Conservation (phyloP, 2,888 invertebrate species). For the Conistra vaccinii region DNA sequence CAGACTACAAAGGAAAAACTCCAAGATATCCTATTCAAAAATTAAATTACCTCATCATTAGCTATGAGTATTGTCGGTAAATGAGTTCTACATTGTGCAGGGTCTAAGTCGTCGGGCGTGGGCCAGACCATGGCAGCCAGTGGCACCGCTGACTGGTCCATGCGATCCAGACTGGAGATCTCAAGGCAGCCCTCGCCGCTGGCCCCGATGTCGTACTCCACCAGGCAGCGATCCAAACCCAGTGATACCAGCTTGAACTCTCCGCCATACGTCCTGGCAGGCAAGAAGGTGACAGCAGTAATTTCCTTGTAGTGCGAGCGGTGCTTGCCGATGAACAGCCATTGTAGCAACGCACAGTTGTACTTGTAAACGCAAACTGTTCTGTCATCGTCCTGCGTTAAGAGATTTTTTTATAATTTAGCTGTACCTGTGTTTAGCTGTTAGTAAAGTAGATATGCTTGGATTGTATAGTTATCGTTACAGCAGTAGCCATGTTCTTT, state of each 20-base stretch:
- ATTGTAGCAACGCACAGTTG: constrained; percentile 77
- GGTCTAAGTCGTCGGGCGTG: constrained; percentile 71
- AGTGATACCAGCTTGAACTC: constrained; percentile 90
- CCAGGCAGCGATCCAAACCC: constrained; percentile 90
- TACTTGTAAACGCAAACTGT: constrained; percentile 89
- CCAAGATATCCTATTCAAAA: neutral
- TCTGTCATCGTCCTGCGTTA: constrained; percentile 87
- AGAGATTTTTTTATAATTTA: neutral
- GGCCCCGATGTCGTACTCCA: constrained; percentile 90
- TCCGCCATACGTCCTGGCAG: constrained; percentile 75
- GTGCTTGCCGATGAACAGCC: constrained; percentile 91
- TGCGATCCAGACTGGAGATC: constrained; percentile 87
- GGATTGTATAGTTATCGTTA: constrained; percentile 74
- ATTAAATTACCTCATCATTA: constrained; percentile 90
- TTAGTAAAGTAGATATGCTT: neutral
- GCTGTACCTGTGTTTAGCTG: neutral
- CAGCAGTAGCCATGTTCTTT: constrained; percentile 90
- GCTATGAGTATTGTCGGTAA: constrained; percentile 89
- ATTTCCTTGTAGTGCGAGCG: constrained; percentile 91
- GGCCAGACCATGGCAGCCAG: constrained; percentile 85
- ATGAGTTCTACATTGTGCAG: constrained; percentile 71
- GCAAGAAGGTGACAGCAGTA: constrained; percentile 89
- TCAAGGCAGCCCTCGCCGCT: constrained; percentile 83
- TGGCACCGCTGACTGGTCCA: constrained; percentile 92
- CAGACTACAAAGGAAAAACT: neutral